Base-by-base conservation (phyloP, 2,113 vertebrate genomes). In the Agapornis roseicollis region DNA sequence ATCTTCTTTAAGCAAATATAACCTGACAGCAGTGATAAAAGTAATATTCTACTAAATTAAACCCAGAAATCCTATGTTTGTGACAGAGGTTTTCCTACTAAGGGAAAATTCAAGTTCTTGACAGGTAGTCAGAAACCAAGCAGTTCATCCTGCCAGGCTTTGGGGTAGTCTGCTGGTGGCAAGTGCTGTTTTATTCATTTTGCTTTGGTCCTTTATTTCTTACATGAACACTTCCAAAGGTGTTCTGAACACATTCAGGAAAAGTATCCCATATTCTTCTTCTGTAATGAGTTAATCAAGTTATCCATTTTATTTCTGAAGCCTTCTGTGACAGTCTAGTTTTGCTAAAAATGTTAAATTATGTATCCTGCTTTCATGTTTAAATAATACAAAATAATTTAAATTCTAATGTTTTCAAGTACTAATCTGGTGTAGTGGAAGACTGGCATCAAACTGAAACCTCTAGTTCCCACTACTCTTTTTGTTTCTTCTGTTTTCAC, bases 381-480 rank as follows among this genome's bases (percentile, higher is more conserved):
- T 82, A 91, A 56, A 95, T 93, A 94, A 93, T 89, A 73, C 56
- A 89, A 95, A 96, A 90, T 66, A 80, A 94, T 94, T 91, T 70
- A 73, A 92, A 96, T 89, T 93, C 87, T 94, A 76, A 81, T 85
- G 47, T 89, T 80, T 96, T 96, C 80, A 96, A 69, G 64, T 93
- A 80, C 74, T 96, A 91, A 93, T 96, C 69, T 84, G 69, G 15
- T 72, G 19, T 94, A 91, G 73, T 93, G 47, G 84, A 90, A 85
- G 63, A 83, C 44, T 81, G 78, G 33, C 89, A 55, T 94, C 85
- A 94, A 91, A 70, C 69, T 69, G 76, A 95, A 90, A 89, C 65
- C 76, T 96, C 81, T 93, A 85, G 68, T 93, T 94, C 58, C 56
- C 94, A 17, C 70, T 94, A 60, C 60, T 90, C 27, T 77, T 73